Evolutionary conservation across 1,140 invertebrate genomes (phyloP), one percentile per base, ranked within the genome.

Genomic region (Hyposmocoma kahamanoa): DNA sequence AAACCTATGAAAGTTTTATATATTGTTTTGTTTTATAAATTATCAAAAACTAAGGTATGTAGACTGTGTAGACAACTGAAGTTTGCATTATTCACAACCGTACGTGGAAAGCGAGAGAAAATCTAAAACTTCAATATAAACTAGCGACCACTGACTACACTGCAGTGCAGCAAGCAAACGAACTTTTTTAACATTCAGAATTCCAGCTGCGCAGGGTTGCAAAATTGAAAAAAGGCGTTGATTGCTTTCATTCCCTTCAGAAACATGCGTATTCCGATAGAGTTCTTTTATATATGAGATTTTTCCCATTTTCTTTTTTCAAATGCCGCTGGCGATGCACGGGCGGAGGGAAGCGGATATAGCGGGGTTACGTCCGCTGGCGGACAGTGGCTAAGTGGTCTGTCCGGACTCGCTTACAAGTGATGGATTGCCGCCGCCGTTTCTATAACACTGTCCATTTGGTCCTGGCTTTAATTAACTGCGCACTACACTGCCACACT

Each of bases 311-410:
- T 36, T 17, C 15, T 36, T 34, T 36, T 36, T 36, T 10, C 32
- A 15, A n/a, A n/a, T n/a, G 11, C 18, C 11, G 32, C 13, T 6
- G 32, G 32, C 13, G 5, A 26, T 26, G 5, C 24, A 11, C 11
- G 24, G 24, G 5, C 11, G 5, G 24, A 26, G 24, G 24, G 24
- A 45, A 42, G 38, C 60, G 62, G 60, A 66, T 57, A 63, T 62
- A 56, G 60, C 50, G 53, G 54, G 45, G 57, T 59, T 46, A 13
- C 32, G 32, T 30, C 28, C 28, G 54, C 42, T 56, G 47, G 57
- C 61, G 61, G 62, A 64, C 67, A 62, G 58, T 59, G 59, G 60
- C 60, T 70, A 73, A 73, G 67, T 73, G 65, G 58, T 60, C 65
- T 69, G 58, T 68, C 70, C 62, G 64, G 67, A 39, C 50, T 47